Evolutionary conservation across 1,140 invertebrate genomes (phyloP), one percentile per base, ranked within the genome.

Genomic region (Bombyx mori): DNA sequence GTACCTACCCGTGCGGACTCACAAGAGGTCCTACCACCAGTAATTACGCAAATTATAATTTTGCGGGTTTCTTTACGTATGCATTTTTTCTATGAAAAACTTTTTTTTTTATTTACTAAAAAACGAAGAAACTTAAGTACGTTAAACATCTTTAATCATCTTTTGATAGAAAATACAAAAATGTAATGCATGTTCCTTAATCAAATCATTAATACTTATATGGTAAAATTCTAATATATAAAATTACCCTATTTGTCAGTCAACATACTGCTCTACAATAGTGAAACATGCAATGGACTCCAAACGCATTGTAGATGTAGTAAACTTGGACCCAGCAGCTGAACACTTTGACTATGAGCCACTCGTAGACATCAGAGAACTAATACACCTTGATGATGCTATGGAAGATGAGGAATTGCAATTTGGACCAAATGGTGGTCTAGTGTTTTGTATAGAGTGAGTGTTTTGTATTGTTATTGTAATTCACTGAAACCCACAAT

Each of bases 281-380:
- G 93, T 95, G 61, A 93, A 93, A 79, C 96, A 99, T 86, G 95
- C 93, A 53, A 90, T 91, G 61, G 92, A 92, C 63, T 80, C 91
- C 5, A 92, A 92, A 60, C 91, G 97, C 72, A 89, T 89, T 2
- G 90, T 98, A 26, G 92, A 97, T 63, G 93, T 99, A 7, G 93
- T 99, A 0, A 99, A 99, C 89, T 89, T 99, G 46, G 98, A 99
- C 89, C 98, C 98, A 47, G 98, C 98, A 3, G 98, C 98, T 10
- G 98, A 99, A 82, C 89, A 95, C 77, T 99, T 99, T 90, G 92
- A 96, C 69, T 99, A 99, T 80, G 89, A 94, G 57, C 93, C 96
- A 0, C 73, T 94, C 8, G 92, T 92, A 8, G 98, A 99, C 89
- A 95, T 99, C 56, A 88, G 97, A 66, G 97, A 99, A 68, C 86